Conservation (phyloP, 2,888 invertebrate species). For the Gymnosoma rotundatum region DNA sequence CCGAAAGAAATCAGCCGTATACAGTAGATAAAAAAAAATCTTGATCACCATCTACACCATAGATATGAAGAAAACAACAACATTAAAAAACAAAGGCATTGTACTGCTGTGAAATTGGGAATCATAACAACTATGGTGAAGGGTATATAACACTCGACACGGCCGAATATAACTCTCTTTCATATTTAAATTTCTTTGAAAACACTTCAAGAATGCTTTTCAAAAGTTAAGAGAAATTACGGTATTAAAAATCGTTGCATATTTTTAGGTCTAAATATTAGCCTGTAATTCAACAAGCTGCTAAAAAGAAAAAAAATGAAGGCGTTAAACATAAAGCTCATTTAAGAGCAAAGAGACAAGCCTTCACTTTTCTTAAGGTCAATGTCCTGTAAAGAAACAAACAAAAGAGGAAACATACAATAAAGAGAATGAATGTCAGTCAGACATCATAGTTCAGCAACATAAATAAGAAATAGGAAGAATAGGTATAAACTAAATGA, state of each 20-base stretch:
- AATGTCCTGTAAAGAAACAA: constrained; percentile 45
- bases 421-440: constrained; percentile 38
- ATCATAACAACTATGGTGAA: too few relatives aligned
- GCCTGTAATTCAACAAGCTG: neutral
- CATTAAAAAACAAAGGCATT: too few relatives aligned
- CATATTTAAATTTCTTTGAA: neutral
- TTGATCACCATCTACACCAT: too few relatives aligned
- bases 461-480: constrained; percentile 24
- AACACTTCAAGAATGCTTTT: neutral
- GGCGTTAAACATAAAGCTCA: neutral
- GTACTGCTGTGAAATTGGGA: too few relatives aligned
- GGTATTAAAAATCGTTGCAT: too few relatives aligned
- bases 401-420: constrained; percentile 19
- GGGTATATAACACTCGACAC: too few relatives aligned
- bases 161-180: too few relatives aligned
- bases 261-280: too few relatives aligned
- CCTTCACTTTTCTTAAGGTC: constrained; percentile 41
- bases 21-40: too few relatives aligned
- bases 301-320: neutral
- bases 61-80: too few relatives aligned
- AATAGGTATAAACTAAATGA: constrained; percentile 27
- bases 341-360: constrained; percentile 17
- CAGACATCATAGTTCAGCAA: constrained; percentile 38
- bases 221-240: too few relatives aligned
- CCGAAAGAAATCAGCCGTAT: too few relatives aligned